Evolutionary conservation across 2,113 vertebrate species (phyloP), one percentile per base, ranked within the genome.

Genomic region (Ophthalmolycus amberensis): DNA sequence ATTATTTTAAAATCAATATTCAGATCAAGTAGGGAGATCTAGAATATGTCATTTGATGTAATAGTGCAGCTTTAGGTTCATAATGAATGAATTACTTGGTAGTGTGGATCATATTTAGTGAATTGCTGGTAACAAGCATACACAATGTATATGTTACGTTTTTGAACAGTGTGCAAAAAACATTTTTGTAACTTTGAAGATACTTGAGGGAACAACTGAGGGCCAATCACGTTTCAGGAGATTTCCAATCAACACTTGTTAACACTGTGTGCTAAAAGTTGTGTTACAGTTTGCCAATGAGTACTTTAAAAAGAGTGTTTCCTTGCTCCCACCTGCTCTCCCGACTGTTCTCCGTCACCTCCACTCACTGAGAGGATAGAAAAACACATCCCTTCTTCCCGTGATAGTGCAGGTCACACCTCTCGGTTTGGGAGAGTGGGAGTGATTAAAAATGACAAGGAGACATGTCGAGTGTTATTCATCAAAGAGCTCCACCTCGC

Each of bases 381-480:
- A 75, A 58, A 71, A 71, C 27, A 68, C 50, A 75, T 9, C 70
- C 62, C 56, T 71, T 71, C 77, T 85, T 85, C 81, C 77, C 85
- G 91, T 73, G 85, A 91, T 71, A 68, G 86, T 75, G 79, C 80
- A 76, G 85, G 92, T 90, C 84, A 79, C 90, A 91, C 80, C 84
- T 94, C 69, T 82, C 52, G 87, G 79, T 91, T 88, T 75, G 85
- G 63, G 42, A 71, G 60, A 88, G 79, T 79, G 79, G 71, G 79
- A 85, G 25, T 86, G 76, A 91, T 93, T 92, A 75, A 75, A 84
- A 85, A 75, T 95, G 95, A 95, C 95, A 94, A 77, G 90, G 85
- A 93, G 94, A 96, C 93, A 94, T 72, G 83, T 80, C 3, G 29
- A 95, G 96, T 95, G 94, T 84, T 92, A 92, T 95, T 94, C 94